Percentiles rank a stretch among this genome's conserved stretches.
Evolutionary conservation across 2,113 vertebrate genomes (phyloP).

Genomic region (Scatophagus argus): DNA sequence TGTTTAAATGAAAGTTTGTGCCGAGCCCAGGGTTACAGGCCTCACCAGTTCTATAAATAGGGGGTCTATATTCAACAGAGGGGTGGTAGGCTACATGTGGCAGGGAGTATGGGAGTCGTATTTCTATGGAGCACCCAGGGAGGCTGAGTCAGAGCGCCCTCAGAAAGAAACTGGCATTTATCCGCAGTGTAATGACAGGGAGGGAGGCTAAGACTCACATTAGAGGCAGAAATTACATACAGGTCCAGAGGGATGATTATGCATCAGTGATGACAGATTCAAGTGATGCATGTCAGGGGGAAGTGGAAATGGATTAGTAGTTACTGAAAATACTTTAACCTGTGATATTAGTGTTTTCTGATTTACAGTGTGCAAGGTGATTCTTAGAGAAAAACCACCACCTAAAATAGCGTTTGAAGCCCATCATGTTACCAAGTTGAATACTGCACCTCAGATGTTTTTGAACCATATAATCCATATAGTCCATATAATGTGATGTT

Average conservation of each 20-base stretch:
- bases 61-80: conserved; percentile 83
- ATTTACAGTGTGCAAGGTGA: conserved; percentile 24
- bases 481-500: not conserved
- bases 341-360: conserved; percentile 41
- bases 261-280: conserved; percentile 58
- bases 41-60: conserved; percentile 85
- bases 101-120: conserved; percentile 72
- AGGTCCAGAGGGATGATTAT: conserved; percentile 72
- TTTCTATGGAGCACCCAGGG: conserved; percentile 76
- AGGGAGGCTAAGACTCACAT: conserved; percentile 67
- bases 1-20: conserved; percentile 76
- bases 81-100: conserved; percentile 82
- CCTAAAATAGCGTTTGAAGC: conserved; percentile 1
- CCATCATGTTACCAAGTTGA: not conserved
- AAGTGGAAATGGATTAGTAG: conserved; percentile 56
- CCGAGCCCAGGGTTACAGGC: conserved; percentile 73
- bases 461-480: too few species aligned
- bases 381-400: conserved; percentile 13
- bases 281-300: conserved; percentile 41
- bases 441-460: not conserved
- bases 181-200: conserved; percentile 80
- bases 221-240: conserved; percentile 74
- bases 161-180: conserved; percentile 76
- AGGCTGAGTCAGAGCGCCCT: conserved; percentile 74
- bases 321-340: conserved; percentile 62